A percentile compares a stretch with the other conserved stretches of the same genome.
These are phyloP conservation scores for Mustela nigripes DNA, from an alignment of 2,113 vertebrate species.

Conservation along the genomic window DNA sequence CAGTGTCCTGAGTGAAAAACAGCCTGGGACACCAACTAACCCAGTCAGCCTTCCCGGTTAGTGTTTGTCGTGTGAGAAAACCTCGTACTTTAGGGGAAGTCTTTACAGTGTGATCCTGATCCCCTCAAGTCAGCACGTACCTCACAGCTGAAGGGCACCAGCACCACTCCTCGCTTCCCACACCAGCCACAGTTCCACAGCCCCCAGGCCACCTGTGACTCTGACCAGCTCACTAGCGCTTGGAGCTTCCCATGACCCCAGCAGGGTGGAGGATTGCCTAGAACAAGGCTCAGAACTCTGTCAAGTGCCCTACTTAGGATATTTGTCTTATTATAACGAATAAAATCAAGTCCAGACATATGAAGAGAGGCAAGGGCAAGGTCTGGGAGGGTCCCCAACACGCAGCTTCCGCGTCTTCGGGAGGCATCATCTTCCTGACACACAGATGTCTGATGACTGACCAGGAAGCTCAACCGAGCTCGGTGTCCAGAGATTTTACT, in stretches of 20 bases:
- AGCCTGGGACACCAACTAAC: background rate
- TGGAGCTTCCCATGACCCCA: background rate
- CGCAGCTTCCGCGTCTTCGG: background rate
- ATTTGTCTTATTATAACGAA: background rate
- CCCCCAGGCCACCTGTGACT: background rate
- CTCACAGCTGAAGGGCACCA: background rate
- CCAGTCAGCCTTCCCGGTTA: background rate
- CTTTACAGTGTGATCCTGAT: background rate
- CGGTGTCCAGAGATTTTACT: background rate
- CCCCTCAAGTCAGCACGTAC: background rate
- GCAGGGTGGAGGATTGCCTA: background rate
- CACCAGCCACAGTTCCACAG: background rate
- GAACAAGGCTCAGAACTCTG: background rate
- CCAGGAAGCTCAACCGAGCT: background rate
- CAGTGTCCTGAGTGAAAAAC: background rate
- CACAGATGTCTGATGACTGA: background rate
- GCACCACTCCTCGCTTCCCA: background rate
- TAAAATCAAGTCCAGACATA: background rate
- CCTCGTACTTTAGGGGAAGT: background rate
- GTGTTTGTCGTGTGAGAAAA: background rate
- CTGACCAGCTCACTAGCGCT: background rate
- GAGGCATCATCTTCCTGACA: rapidly evolving
- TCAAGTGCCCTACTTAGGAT: background rate
- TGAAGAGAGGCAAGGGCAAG: background rate
- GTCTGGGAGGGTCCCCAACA: background rate